These are phyloP conservation scores for Pristionchus entomophagus DNA, from an alignment of 2,888 invertebrate species.

Conservation along the genomic window DNA sequence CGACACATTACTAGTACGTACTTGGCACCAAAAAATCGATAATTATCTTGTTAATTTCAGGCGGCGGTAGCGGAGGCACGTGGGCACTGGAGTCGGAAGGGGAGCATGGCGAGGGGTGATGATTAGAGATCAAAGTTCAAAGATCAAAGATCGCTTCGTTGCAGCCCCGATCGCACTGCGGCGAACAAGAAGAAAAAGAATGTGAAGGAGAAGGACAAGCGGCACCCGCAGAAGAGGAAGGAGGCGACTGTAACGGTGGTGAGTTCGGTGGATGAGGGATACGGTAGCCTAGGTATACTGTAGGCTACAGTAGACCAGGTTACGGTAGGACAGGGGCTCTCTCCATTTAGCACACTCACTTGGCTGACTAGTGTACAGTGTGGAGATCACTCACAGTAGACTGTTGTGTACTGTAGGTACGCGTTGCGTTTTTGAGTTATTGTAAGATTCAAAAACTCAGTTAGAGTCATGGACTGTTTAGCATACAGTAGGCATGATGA, in stretches of 20 bases:
- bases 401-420: too few species aligned
- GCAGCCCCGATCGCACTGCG: not conserved
- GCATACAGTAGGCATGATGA: too few species aligned
- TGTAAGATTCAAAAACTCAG: too few species aligned
- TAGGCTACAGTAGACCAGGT: not conserved
- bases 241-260: not conserved
- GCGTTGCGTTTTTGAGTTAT: too few species aligned
- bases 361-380: not conserved
- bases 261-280: not conserved
- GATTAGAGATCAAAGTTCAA: not conserved
- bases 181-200: not conserved
- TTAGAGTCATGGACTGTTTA: too few species aligned
- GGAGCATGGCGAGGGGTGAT: not conserved
- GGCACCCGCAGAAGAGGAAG: not conserved
- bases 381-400: too few species aligned
- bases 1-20: too few species aligned
- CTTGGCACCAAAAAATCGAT: not conserved
- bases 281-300: not conserved
- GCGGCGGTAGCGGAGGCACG: not conserved
- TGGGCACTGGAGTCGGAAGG: not conserved
- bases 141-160: not conserved
- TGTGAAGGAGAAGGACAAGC: not conserved
- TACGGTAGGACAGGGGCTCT: too few species aligned
- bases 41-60: not conserved
- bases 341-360: too few species aligned